Evolutionary conservation across 2,113 vertebrate genomes (phyloP), one percentile per base, ranked within the genome.

Genomic region (Synchiropus splendidus): DNA sequence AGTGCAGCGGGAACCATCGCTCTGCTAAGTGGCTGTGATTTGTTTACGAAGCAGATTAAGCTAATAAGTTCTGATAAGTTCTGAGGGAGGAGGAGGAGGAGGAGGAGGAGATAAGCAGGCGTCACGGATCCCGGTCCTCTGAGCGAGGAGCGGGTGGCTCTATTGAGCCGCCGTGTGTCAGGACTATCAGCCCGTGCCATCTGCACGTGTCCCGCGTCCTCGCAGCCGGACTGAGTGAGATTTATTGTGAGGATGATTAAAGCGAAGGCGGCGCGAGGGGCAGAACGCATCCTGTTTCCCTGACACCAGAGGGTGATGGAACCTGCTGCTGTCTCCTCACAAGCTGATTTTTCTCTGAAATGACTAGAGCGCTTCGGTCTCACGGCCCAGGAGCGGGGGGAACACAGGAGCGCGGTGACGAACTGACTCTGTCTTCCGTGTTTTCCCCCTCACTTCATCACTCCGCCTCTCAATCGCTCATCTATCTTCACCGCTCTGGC

Each of bases 11-110:
- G 69, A 77, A 67, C 58, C 67, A 79, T 64, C 27, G 50, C 59
- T 42, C 21, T 5, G 10, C 77, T 80, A 78, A 82, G 62, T 78
- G 67, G 40, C 58, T 61, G 51, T 77, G 80, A 83, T 82, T 71
- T 79, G 74, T 78, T 81, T 78, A 58, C 61, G 70, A 62, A 73
- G 63, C 67, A 45, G 52, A 68, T 81, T 75, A 73, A 79, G 68
- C 54, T 57, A 77, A 72, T 77, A 68, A 70, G 56, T 70, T 54
- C 56, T 75, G 61, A 61, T 61, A 70, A 39, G 49, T 57, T 67
- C 44, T 57, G 67, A 75, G 62, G 64, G 51, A 45, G 60, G 45
- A 39, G 18, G 56, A 56, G 64, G 66, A 46, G 44, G 63, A 27
- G 21, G 21, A 27, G 8, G 21, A 8, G 21, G 4, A 27, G 21